Percentiles rank a stretch among this genome's conserved stretches.
phyloP scores from a whole-genome alignment of 2,113 vertebrate species.

The Macquaria ambigua region DNA sequence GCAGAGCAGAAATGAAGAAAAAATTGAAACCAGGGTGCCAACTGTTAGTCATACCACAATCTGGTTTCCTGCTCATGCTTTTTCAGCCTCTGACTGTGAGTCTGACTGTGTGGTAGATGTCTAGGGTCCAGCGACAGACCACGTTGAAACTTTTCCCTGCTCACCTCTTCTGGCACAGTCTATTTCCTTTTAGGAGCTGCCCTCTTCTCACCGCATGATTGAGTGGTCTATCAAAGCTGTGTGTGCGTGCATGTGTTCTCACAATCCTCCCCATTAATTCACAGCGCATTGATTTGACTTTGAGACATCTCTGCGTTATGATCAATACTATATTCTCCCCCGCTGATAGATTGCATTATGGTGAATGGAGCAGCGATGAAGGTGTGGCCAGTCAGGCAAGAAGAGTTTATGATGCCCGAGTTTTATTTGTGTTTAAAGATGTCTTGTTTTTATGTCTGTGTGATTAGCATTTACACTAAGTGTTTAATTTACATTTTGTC shows the following conservation, averaged over 20 bases:
- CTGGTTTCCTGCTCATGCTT: background rate
- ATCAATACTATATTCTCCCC: slow-evolving; percentile 91
- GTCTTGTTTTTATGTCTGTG: slow-evolving; percentile 47
- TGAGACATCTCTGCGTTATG: slow-evolving; percentile 83
- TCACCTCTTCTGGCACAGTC: slow-evolving; percentile 4
- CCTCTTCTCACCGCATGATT: slow-evolving; percentile 77
- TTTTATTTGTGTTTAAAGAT: slow-evolving; percentile 48
- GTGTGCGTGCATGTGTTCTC: slow-evolving; percentile 78
- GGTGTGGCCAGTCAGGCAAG: slow-evolving; percentile 29
- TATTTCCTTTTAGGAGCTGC: slow-evolving; percentile 65
- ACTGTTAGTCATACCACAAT: background rate
- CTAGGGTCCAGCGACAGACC: background rate
- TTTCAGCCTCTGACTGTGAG: background rate
- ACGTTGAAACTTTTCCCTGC: background rate
- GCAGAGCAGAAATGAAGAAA: background rate
- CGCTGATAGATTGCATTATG: slow-evolving; percentile 90
- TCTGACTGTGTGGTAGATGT: slow-evolving; percentile 18
- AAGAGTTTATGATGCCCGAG: slow-evolving; percentile 45
- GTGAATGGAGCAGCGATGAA: slow-evolving; percentile 50
- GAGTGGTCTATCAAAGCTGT: slow-evolving; percentile 88
- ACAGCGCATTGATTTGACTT: slow-evolving; percentile 87
- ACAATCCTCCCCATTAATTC: slow-evolving; percentile 77
- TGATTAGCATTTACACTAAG: slow-evolving; percentile 45
- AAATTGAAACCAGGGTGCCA: background rate
- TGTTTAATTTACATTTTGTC: slow-evolving; percentile 44